Evolutionary conservation across 2,888 invertebrate genomes (phyloP).

Genomic region (Heliconius hortense): DNA sequence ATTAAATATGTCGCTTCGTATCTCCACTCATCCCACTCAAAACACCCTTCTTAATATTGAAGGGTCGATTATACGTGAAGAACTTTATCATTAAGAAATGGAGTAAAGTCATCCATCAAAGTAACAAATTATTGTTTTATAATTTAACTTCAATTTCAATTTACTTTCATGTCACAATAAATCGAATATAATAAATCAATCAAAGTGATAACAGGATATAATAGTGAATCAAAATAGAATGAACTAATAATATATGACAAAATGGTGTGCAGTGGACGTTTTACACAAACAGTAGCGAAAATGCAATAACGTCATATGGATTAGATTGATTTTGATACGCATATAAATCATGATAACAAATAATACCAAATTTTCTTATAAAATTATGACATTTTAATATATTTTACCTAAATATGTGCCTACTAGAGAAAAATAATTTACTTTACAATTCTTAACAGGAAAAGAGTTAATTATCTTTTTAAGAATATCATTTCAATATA

Average conservation of each 20-base stretch:
- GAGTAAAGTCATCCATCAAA: constrained; percentile 1
- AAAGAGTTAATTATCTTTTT: not conserved
- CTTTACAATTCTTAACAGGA: not conserved
- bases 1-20: not conserved
- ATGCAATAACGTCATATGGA: constrained; percentile 35
- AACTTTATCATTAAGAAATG: not conserved
- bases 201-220: constrained; percentile 22
- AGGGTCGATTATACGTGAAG: not conserved
- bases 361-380: constrained; percentile 20
- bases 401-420: not conserved
- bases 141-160: constrained; percentile 12
- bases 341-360: constrained; percentile 36
- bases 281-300: constrained; percentile 34
- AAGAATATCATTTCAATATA: not conserved
- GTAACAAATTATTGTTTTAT: not conserved
- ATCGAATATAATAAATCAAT: constrained; percentile 30
- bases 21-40: not conserved
- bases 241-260: constrained; percentile 27
- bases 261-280: constrained; percentile 29
- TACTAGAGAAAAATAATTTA: not conserved
- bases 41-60: not conserved
- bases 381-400: not conserved
- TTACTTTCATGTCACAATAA: constrained; percentile 8
- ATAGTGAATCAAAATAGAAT: constrained; percentile 23
- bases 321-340: constrained; percentile 34